Evolutionary conservation across 2,888 invertebrate genomes (phyloP).

Genomic region (Lasioglossum morio): DNA sequence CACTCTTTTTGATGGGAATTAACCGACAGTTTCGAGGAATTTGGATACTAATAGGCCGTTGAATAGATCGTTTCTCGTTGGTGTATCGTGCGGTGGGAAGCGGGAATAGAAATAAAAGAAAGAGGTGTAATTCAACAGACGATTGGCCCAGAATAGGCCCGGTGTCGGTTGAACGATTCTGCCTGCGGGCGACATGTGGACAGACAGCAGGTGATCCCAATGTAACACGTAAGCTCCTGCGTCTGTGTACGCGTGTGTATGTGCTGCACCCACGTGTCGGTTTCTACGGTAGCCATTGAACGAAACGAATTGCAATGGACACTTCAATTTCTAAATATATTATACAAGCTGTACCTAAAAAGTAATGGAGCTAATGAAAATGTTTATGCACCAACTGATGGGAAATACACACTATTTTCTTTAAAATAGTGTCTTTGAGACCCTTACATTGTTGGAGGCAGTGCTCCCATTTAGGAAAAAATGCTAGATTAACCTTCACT

Average conservation of each 20-base stretch:
- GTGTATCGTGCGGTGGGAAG: conserved; percentile 37
- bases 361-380: neutral
- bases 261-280: conserved; percentile 73
- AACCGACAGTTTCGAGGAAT: conserved; percentile 18
- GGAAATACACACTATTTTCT: neutral
- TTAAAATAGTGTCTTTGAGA: neutral
- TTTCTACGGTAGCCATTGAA: conserved; percentile 50
- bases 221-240: conserved; percentile 52
- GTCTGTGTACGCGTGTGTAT: conserved; percentile 42
- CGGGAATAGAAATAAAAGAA: conserved; percentile 33
- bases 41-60: conserved; percentile 30
- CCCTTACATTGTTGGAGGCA: too few species aligned
- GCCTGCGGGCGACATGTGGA: conserved; percentile 79
- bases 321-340: neutral
- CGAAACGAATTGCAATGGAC: conserved; percentile 47
- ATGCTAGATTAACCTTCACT: too few species aligned
- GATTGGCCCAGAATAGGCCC: conserved; percentile 72
- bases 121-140: conserved; percentile 58
- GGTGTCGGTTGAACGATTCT: conserved; percentile 75
- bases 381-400: neutral
- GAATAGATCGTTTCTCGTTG: conserved; percentile 24
- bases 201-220: conserved; percentile 78
- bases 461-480: too few species aligned
- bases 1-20: neutral
- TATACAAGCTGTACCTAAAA: neutral